Percentiles rank a stretch among this genome's conserved stretches.
Evolutionary conservation across 2,113 vertebrate species (phyloP).

Genomic region (Poecilia latipinna): DNA sequence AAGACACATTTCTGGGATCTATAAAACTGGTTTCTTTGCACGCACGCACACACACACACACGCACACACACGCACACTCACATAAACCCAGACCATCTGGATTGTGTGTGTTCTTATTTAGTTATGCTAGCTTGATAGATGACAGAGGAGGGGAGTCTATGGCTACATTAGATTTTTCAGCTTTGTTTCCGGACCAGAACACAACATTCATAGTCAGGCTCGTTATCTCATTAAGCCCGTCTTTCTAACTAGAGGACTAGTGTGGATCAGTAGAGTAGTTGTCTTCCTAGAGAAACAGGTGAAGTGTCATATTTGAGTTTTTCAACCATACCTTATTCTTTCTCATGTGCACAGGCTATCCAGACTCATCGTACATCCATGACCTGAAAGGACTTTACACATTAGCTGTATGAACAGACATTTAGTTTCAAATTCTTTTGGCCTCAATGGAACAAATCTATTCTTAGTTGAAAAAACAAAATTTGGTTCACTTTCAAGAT

Average conservation of each 20-base stretch:
- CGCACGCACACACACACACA: too few species aligned
- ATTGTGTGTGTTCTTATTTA: slow-evolving; percentile 18
- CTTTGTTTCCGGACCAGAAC: slow-evolving; percentile 28
- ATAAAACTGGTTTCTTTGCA: slow-evolving; percentile 54
- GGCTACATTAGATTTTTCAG: slow-evolving; percentile 71
- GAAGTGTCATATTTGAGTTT: slow-evolving; percentile 3
- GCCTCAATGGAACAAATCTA: too few species aligned
- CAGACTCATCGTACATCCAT: too few species aligned
- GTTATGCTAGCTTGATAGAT: slow-evolving; percentile 60
- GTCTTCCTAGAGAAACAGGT: not conserved
- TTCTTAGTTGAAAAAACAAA: too few species aligned
- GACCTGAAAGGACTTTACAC: too few species aligned
- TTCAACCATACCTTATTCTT: not conserved
- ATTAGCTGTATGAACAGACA: too few species aligned
- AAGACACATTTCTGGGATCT: slow-evolving; percentile 46
- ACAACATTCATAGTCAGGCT: slow-evolving; percentile 46
- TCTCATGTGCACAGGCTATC: slow-evolving; percentile 4
- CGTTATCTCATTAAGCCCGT: slow-evolving; percentile 32
- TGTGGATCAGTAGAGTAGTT: not conserved
- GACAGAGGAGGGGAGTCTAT: slow-evolving; percentile 51
- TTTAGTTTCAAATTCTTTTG: too few species aligned
- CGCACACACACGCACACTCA: not conserved
- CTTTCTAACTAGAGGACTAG: not conserved
- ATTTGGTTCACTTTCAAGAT: too few species aligned
- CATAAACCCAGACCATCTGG: slow-evolving; percentile 8